Evolutionary conservation across 1,140 invertebrate genomes (phyloP).

Genomic region (Drosophila seguyi): DNA sequence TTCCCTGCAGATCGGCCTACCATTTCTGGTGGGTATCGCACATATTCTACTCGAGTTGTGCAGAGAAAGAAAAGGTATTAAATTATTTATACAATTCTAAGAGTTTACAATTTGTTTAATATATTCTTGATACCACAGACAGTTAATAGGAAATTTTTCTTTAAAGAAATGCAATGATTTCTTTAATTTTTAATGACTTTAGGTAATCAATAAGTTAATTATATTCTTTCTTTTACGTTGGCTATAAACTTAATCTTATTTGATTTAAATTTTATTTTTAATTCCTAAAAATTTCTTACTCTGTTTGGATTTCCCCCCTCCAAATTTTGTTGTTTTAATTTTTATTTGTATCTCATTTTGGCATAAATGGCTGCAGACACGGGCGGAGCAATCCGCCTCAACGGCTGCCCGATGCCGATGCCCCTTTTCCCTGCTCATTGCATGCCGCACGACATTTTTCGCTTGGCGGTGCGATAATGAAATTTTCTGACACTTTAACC

Average conservation of each 20-base stretch:
- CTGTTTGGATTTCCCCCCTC: background rate
- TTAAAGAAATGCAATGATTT: background rate
- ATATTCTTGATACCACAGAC: too few relatives aligned
- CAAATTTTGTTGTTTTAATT: constrained; percentile 47
- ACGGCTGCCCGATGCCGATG: constrained; percentile 1
- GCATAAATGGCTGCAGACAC: constrained; percentile 79
- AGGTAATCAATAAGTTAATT: background rate
- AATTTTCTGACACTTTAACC: constrained; percentile 82
- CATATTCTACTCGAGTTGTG: constrained; percentile 21
- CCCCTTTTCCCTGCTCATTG: constrained; percentile 46
- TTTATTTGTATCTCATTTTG: constrained; percentile 78
- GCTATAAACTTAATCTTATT: background rate
- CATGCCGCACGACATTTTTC: constrained; percentile 81
- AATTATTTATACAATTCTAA: accelerated
- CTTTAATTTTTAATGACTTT: background rate
- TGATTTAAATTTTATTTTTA: background rate
- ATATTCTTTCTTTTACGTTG: background rate
- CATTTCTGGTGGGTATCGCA: constrained; percentile 55
- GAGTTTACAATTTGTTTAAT: background rate
- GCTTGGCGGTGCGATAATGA: constrained; percentile 76
- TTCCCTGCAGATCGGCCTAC: constrained; percentile 61
- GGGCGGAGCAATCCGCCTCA: constrained; percentile 53
- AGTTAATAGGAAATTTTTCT: too few relatives aligned
- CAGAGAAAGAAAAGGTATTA: constrained; percentile 41
- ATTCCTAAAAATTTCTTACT: constrained; percentile 13